Percentiles rank a stretch among this genome's conserved stretches.
Conservation (phyloP, 30 jellyfish, hydroid and myxozoan species). For the Mastigias papua region DNA sequence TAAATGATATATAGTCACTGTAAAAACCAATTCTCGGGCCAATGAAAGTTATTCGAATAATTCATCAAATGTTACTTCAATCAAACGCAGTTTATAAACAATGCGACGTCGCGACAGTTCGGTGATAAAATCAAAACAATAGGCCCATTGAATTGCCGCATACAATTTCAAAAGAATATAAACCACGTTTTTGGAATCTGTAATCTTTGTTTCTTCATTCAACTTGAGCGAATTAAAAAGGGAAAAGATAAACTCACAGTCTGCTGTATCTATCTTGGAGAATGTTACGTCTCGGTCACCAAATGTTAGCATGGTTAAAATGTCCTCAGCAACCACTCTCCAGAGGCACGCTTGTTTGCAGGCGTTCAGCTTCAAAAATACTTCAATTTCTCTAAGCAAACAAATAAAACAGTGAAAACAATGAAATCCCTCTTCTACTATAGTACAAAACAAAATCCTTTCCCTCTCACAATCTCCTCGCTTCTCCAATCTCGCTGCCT, state of each 20-base stretch:
- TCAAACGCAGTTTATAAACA: neutral
- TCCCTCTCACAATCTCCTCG: no score
- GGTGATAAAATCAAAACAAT: neutral
- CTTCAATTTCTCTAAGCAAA: neutral
- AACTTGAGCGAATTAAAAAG: neutral
- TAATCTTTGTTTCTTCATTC: conserved; percentile 3
- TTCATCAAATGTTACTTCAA: neutral
- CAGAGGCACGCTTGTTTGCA: neutral
- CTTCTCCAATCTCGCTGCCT: no score
- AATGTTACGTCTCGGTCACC: conserved; percentile 10
- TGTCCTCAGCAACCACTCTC: neutral
- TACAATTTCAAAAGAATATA: conserved; percentile 15
- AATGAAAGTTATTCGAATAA: neutral
- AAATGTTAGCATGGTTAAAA: neutral
- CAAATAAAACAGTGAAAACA: no score
- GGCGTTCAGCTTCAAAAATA: neutral
- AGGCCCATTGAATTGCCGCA: neutral
- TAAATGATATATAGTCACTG: neutral
- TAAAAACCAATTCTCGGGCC: neutral
- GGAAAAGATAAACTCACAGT: conserved; percentile 28
- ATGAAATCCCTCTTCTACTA: neutral
- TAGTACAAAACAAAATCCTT: no score
- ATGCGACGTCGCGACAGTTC: neutral
- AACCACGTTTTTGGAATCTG: neutral
- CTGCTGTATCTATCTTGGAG: neutral